These are phyloP conservation scores for Merodon equestris DNA, from an alignment of 2,888 invertebrate species.

Conservation along the genomic window DNA sequence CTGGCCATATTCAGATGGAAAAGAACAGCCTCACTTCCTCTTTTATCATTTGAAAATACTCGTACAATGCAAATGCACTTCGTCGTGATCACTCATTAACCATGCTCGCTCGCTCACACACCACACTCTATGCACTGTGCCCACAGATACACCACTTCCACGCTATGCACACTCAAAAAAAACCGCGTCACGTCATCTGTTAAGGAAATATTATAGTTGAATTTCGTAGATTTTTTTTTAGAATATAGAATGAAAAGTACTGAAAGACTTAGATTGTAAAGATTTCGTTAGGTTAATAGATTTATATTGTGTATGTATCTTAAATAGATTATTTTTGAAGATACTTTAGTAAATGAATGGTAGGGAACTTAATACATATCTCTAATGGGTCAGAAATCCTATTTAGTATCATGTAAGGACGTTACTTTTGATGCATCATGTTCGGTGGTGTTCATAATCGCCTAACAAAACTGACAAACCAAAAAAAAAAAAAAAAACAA, in stretches of 20 bases:
- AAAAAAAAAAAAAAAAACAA: no score
- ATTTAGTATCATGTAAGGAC: neutral
- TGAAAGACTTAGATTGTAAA: constrained; percentile 56
- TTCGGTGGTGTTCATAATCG: no score
- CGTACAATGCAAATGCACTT: constrained; percentile 34
- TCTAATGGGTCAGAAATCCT: neutral
- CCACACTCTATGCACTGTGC: neutral
- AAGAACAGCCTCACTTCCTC: constrained; percentile 1
- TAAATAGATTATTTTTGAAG: constrained; percentile 14
- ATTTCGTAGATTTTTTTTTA: constrained; percentile 47
- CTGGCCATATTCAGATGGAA: neutral
- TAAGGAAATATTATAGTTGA: constrained; percentile 40
- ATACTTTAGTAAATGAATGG: constrained; percentile 23
- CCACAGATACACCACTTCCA: constrained; percentile 39
- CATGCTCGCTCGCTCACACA: constrained; percentile 19
- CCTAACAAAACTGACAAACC: no score
- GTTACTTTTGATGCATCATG: neutral
- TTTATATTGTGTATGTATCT: constrained; percentile 5
- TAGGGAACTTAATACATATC: constrained; percentile 6
- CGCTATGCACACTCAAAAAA: constrained; percentile 26
- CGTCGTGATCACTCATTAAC: constrained; percentile 35
- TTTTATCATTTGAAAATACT: constrained; percentile 5
- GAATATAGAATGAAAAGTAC: constrained; percentile 49
- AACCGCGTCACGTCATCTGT: neutral
- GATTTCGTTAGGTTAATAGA: constrained; percentile 53